Evolutionary conservation across 2,797 vertebrate species (phyloP), one percentile per base, ranked within the genome.

Genomic region (Liparis tanakae): DNA sequence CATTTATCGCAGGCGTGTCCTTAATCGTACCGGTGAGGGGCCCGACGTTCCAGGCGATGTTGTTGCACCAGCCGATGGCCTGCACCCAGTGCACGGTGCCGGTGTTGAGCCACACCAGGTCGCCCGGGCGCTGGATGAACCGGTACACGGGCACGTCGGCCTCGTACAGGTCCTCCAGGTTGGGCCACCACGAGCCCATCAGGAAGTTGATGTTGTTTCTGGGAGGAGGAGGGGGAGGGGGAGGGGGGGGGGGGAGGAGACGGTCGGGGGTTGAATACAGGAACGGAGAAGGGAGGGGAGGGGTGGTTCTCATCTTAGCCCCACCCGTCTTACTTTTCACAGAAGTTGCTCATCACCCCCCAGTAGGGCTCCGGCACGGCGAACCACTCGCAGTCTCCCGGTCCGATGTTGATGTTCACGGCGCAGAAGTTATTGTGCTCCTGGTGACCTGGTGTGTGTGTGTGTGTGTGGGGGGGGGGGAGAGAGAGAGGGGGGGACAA

Each of bases 371-470:
- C 98, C 5, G 98, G 97, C 54, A 99, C 97, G 43, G 98, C 97
- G 84, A 99, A 99, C 98, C 98, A 99, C 84, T 99, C 98, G 89
- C 98, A 99, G 92, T 99, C 98, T 86, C 98, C 98, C 34, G 98
- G 98, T 70, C 98, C 98, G 67, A 99, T 99, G 94, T 99, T 99
- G 93, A 99, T 97, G 92, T 99, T 99, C 85, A 99, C 98, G 14
- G 98, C 98, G 72, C 98, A 99, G 80, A 99, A 99, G 92, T 99
- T 98, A 85, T 99, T 99, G 92, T 98, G 97, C 92, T 99, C 98
- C 91, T 99, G 98, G 95, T 99, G 98, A 93, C 98, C 97, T 99
- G 44, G 39, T 14, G 39, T 30, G 25, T 30, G 25, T 30, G 25
- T 30, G 25, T 30, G n/a, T n/a, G n/a, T n/a, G n/a, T n/a, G n/a